Conservation (phyloP, 2,797 vertebrate species). For the Gadopsis marmoratus region DNA sequence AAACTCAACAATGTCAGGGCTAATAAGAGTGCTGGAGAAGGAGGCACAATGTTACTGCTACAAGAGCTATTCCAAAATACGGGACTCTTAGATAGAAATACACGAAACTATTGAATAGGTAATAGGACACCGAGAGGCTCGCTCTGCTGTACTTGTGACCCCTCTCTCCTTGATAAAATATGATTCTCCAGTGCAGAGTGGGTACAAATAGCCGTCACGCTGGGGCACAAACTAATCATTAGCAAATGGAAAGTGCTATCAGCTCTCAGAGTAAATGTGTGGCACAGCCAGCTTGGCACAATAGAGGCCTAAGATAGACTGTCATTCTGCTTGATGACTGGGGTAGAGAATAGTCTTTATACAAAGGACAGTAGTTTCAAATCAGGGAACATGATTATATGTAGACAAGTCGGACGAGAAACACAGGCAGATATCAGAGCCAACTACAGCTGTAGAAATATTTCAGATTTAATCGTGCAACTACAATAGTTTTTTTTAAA, state of each 20-base stretch:
- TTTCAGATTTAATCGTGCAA: not conserved
- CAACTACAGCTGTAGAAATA: not conserved
- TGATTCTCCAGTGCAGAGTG: constrained; percentile 48
- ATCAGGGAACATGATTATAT: constrained; percentile 43
- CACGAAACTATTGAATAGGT: constrained; percentile 47
- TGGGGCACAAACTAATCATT: constrained; percentile 64
- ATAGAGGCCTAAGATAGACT: constrained; percentile 41
- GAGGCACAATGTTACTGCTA: constrained; percentile 4
- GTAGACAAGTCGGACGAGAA: constrained; percentile 19
- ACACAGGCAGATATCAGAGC: not conserved
- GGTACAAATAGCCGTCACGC: constrained; percentile 57
- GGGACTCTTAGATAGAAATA: constrained; percentile 41
- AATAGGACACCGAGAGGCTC: constrained; percentile 53
- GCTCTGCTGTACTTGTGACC: constrained; percentile 45
- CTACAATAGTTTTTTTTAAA: not conserved
- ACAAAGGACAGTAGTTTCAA: constrained; percentile 46
- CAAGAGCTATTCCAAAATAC: constrained; percentile 31
- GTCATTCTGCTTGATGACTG: constrained; percentile 38
- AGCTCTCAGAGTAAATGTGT: constrained; percentile 53
- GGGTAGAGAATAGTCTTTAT: constrained; percentile 16
- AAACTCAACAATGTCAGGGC: constrained; percentile 11
- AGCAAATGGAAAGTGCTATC: constrained; percentile 65
- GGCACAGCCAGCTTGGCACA: constrained; percentile 43
- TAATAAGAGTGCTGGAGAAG: constrained; percentile 4
- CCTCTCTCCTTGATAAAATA: constrained; percentile 55